Percentiles rank a stretch among this genome's conserved stretches.
Conservation (phyloP, 1,140 invertebrate species). For the Eubasilissa regina region DNA sequence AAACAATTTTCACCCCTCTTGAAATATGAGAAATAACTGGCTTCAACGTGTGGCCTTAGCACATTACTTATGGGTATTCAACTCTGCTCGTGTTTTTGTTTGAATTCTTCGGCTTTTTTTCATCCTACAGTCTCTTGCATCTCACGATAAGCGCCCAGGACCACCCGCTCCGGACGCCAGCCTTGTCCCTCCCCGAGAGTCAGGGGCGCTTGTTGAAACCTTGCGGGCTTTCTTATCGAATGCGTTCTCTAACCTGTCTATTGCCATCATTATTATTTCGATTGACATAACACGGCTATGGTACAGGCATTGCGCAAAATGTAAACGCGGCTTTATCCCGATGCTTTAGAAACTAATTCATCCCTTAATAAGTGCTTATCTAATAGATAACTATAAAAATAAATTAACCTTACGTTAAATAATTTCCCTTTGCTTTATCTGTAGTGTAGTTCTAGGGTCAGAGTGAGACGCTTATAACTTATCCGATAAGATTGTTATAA, state of each 20-base stretch:
- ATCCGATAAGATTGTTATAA: too few relatives aligned
- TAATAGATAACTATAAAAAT: background rate
- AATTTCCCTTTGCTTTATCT: too few relatives aligned
- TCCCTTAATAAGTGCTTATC: background rate
- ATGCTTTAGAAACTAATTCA: slow-evolving; percentile 5
- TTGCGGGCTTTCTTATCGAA: slow-evolving; percentile 46
- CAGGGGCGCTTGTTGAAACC: slow-evolving; percentile 45
- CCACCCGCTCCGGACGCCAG: background rate
- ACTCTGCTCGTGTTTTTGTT: slow-evolving; percentile 29
- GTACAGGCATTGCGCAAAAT: slow-evolving; percentile 42
- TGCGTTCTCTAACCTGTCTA: background rate
- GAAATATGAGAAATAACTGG: slow-evolving; percentile 19
- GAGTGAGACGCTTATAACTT: too few relatives aligned
- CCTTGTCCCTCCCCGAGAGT: background rate
- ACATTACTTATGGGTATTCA: slow-evolving; percentile 15
- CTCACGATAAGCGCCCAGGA: slow-evolving; percentile 17
- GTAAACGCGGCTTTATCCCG: slow-evolving; percentile 11
- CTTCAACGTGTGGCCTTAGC: slow-evolving; percentile 4
- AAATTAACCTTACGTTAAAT: background rate
- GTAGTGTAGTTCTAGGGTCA: too few relatives aligned
- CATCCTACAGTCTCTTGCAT: slow-evolving; percentile 11
- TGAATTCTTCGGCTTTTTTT: slow-evolving; percentile 31
- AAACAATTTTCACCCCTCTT: slow-evolving; percentile 9
- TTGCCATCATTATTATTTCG: slow-evolving; percentile 17
- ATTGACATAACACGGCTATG: background rate